Base-by-base conservation (phyloP, 1,140 invertebrate genomes). In the Macrocentrus cingulum region DNA sequence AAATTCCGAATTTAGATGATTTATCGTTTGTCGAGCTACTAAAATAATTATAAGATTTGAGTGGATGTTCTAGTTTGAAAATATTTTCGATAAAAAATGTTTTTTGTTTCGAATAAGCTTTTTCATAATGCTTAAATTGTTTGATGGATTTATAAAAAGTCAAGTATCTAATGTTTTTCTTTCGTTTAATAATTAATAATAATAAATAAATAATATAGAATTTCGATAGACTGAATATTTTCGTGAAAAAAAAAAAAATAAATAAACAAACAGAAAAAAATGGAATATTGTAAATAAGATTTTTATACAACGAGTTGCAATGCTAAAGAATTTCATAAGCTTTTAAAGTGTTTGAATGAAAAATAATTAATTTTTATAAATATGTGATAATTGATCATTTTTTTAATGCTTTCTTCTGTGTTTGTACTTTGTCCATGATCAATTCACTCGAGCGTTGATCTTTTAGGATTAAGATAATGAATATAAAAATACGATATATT, bases 11-110 rank as follows among this genome's bases (percentile, higher is more conserved):
- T 34, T 57, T 76, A 8, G 72, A 74, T 16, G 72, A 75, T 23
- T 66, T 76, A 36, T 56, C 72, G 1, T 63, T 76, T 2, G 66
- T 71, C 7, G 67, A 73, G 29, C 64, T 70, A 36, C 59, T 69
- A 7, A 69, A 70, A 23, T 68, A 44, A 39, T 39, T 15, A n/a
- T n/a, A 23, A 11, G 20, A 49, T 49, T 6, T 19, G n/a, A 6
- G 42, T 45, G 42, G 18, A 45, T 45, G 15, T 9, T 9, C 42
- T 18, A 45, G 16, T 45, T 20, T 6, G 15, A 45, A 20, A 19
- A 19, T 4, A 18, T 19, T 41, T 41, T 41, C 4, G 5, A 15
- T 5, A 45, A 45, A n/a, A 34, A 34, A 34, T 34, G 6, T 7
- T 34, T 34, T 34, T 34, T 11, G 6, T 34, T 11, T 34, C 11